Conservation (phyloP, 2,797 vertebrate species). For the Coluber constrictor region DNA sequence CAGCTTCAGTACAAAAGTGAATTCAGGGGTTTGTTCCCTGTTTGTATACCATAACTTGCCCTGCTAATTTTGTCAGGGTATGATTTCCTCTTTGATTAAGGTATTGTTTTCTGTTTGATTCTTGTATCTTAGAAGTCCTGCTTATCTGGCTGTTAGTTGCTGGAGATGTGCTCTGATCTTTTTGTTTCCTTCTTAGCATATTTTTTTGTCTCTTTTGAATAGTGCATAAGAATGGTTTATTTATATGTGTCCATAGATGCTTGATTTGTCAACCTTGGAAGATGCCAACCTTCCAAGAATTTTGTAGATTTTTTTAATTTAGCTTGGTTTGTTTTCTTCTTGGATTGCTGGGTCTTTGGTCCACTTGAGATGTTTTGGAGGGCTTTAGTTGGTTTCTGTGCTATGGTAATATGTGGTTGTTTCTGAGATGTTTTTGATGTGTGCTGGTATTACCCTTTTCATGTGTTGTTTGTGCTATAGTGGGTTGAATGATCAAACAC, state of each 20-base stretch:
- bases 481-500: too few species aligned
- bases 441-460: too few species aligned
- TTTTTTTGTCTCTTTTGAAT: neutral
- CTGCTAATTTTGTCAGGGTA: neutral
- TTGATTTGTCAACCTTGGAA: neutral
- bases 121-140: neutral
- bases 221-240: neutral
- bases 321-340: neutral
- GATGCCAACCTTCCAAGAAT: neutral
- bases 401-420: neutral
- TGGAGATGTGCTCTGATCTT: neutral
- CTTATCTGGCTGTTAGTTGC: neutral
- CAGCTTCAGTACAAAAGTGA: neutral
- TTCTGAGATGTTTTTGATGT: too few species aligned
- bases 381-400: neutral
- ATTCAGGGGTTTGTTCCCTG: neutral
- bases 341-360: neutral
- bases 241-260: neutral
- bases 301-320: neutral
- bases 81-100: neutral
- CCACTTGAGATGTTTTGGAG: neutral
- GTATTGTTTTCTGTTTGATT: neutral
- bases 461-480: too few species aligned
- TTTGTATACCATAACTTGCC: neutral
- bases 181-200: neutral